A percentile compares a stretch with the other conserved stretches of the same genome.
These are phyloP conservation scores for Globia sparganii DNA, from an alignment of 2,888 invertebrate genomes.

Conservation along the genomic window DNA sequence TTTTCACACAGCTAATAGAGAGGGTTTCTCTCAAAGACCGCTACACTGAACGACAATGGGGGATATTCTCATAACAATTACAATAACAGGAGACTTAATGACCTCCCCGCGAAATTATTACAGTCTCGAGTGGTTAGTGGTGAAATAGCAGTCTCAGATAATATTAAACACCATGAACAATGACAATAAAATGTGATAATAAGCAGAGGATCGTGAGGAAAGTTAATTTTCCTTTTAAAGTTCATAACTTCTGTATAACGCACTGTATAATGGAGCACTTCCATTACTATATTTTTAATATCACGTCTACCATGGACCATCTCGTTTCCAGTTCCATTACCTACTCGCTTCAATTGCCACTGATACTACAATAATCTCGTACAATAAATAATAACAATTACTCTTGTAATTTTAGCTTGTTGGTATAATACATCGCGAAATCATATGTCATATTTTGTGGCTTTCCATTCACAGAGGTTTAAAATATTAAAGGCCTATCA, in stretches of 20 bases:
- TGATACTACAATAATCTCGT: neutral
- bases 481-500: constrained; percentile 46
- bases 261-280: constrained; percentile 43
- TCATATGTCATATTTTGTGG: constrained; percentile 7
- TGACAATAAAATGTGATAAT: constrained; percentile 39
- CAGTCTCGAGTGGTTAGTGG: constrained; percentile 24
- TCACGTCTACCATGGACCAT: constrained; percentile 22
- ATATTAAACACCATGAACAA: constrained; percentile 42
- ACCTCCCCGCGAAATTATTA: constrained; percentile 33
- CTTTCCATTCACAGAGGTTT: constrained; percentile 15
- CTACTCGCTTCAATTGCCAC: constrained; percentile 16
- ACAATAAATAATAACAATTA: neutral
- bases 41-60: constrained; percentile 30
- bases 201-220: constrained; percentile 38
- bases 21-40: constrained; percentile 23
- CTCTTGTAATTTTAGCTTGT: neutral
- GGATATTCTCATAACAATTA: constrained; percentile 53
- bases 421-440: neutral
- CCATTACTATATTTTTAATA: constrained; percentile 42
- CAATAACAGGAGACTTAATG: constrained; percentile 40
- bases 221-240: constrained; percentile 50
- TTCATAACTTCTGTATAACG: constrained; percentile 52
- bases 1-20: constrained; percentile 38
- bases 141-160: constrained; percentile 28
- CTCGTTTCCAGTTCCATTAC: constrained; percentile 15